Base-by-base conservation (phyloP, 2,113 vertebrate genomes). In the Eudyptes chrysolophus region DNA sequence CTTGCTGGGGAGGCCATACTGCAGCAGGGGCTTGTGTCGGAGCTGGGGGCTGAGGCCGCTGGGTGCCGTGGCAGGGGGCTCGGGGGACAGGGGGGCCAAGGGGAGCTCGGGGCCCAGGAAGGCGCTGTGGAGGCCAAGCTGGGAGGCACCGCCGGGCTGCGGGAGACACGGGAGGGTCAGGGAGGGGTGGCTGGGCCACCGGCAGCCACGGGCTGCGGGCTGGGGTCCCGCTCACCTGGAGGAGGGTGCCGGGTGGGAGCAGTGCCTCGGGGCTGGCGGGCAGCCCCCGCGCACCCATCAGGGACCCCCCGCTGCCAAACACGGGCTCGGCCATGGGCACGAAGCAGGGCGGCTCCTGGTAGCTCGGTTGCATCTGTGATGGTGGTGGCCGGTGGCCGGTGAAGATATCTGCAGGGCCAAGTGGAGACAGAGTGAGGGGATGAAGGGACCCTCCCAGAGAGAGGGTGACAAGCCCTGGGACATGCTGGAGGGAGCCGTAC, bases 341-440 rank as follows among this genome's bases (percentile, higher is more conserved):
- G 13, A 98, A 98, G 90, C 94, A 93, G 65, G 95, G 80, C 3
- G 90, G 92, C 55, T 98, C 98, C 49, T 91, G 93, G 85, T 97
- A 98, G 94, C 55, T 92, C 0, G 14, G 57, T 2, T 97, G 88
- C 3, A 54, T 83, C 78, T 97, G 97, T 1, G 86, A n/a, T 14
- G 80, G 52, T 3, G 36, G 62, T 9, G 96, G 90, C 10, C 97
- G 94, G 58, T 98, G 95, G 84, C 64, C 40, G 36, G 89, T 93
- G 97, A 98, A 97, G 91, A 98, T 98, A 94, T 98, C 98, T 98
- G 94, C 48, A 77, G 94, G 55, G 78, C 25, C 81, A 96, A 96
- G 57, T 6, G 38, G 32, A 93, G 58, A 89, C 29, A 76, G 16
- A 32, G 78, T 7, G 52, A 48, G 0, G 7, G 29, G 26, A 6